A percentile compares a stretch with the other conserved stretches of the same genome.
Conservation (phyloP, 2,113 vertebrate species). For the Leptobrachium ailaonicum region DNA sequence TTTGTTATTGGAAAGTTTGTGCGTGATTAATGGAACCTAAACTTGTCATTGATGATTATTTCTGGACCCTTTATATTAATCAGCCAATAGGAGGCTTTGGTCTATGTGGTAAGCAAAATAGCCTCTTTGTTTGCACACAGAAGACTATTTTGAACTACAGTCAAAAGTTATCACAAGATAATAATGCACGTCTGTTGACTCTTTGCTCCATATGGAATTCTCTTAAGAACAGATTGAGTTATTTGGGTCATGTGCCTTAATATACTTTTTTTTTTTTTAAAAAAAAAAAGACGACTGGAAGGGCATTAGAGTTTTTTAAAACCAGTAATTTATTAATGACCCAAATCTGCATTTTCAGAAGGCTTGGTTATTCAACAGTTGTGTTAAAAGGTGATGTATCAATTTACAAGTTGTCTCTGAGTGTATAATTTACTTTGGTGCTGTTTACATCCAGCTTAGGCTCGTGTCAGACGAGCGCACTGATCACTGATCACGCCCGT, state of each 20-base stretch:
- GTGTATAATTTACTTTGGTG: too few species aligned
- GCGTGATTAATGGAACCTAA: constrained; percentile 64
- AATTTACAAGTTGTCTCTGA: too few species aligned
- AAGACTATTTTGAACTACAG: constrained; percentile 52
- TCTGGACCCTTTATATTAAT: constrained; percentile 54
- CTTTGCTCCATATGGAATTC: constrained; percentile 55
- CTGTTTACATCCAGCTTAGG: too few species aligned
- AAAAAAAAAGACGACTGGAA: neutral
- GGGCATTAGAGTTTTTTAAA: neutral
- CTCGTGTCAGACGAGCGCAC: too few species aligned
- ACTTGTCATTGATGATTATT: constrained; percentile 62
- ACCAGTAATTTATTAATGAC: neutral
- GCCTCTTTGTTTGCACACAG: constrained; percentile 54
- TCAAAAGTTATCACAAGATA: constrained; percentile 51
- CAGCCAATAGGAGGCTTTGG: constrained; percentile 57
- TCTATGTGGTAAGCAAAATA: constrained; percentile 56
- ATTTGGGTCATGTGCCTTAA: constrained; percentile 55
- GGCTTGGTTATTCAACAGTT: too few species aligned
- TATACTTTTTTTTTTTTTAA: constrained; percentile 44
- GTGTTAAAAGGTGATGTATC: too few species aligned
- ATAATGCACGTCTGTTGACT: constrained; percentile 57
- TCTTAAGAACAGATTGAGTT: constrained; percentile 56
- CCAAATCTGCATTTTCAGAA: neutral
- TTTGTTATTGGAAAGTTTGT: constrained; percentile 64
- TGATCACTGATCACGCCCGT: too few species aligned